Evolutionary conservation across 2,797 vertebrate genomes (phyloP), one percentile per base, ranked within the genome.

Genomic region (Sebastes minor): DNA sequence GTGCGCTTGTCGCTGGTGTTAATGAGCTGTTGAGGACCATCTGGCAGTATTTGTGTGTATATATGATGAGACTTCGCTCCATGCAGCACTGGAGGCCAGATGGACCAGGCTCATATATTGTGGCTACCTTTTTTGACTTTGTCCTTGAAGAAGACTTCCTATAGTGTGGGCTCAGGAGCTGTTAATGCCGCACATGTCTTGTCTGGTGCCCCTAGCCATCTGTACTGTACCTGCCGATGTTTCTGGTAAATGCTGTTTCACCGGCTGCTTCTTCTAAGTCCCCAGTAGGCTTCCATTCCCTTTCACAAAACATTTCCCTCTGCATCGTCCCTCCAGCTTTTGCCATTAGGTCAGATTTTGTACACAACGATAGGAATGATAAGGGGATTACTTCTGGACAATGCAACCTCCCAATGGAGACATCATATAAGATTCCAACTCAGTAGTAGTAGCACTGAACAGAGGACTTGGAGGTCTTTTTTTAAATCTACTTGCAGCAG

Each of bases 11-110:
- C 3, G 1, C 63, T 76, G 60, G 69, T 82, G 32, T 76, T 82
- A 90, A 87, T 85, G 77, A 86, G 66, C 76, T 85, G 65, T 79
- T 82, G 62, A 73, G 27, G 55, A 81, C 77, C 76, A 78, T 81
- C 75, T 88, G 85, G 71, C 42, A 22, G 18, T 71, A 25, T 68
- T 38, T 71, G 66, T 76, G 30, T n/a, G n/a, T 60, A 22, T 76
- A 22, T 74, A 16, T 67, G 49, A 66, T 49, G 42, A 61, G 42
- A 69, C 66, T 63, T 62, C 52, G 65, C 60, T 79, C 52, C 23
- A 42, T 18, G 14, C 59, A 62, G 53, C 30, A 60, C 30, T 71
- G 16, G 10, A 56, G 23, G 56, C 71, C 87, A 92, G 81, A 76
- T 89, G 81, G 85, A 78, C 46, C 60, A 70, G 52, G 57, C 71